Conservation (phyloP, 2,888 invertebrate genomes). For the Lumbricus terrestris region DNA sequence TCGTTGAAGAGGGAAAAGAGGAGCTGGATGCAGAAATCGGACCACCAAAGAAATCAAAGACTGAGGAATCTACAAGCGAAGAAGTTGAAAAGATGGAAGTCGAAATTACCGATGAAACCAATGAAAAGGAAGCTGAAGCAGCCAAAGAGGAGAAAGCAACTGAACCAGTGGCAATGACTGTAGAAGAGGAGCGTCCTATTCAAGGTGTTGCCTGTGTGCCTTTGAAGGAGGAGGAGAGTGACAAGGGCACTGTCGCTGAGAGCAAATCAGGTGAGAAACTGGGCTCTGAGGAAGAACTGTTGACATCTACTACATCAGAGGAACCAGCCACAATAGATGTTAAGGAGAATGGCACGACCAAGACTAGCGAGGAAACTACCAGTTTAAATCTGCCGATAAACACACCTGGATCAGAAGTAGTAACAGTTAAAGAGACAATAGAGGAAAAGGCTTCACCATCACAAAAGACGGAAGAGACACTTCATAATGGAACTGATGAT, state of each 20-base stretch:
- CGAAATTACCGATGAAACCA: constrained; percentile 3
- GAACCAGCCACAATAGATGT: neutral
- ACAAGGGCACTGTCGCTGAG: neutral
- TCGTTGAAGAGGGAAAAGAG: neutral
- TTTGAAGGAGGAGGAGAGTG: no score
- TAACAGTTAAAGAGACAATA: no score
- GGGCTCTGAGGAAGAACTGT: neutral
- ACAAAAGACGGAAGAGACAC: no score
- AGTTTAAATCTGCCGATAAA: neutral
- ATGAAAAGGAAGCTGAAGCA: constrained; percentile 6
- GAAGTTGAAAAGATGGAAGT: constrained; percentile 19
- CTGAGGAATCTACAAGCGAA: no score
- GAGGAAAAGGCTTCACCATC: no score
- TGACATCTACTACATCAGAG: neutral
- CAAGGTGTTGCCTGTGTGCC: no score
- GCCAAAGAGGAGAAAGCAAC: constrained; percentile 23
- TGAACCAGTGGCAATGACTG: constrained; percentile 24
- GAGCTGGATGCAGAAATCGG: neutral
- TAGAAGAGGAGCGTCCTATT: neutral
- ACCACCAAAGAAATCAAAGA: no score
- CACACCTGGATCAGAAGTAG: neutral
- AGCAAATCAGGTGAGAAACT: neutral
- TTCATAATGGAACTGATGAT: neutral
- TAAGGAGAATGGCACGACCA: neutral
- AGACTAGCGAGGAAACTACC: neutral